Conservation (phyloP, 2,113 vertebrate species). For the Myiozetetes cayanensis region DNA sequence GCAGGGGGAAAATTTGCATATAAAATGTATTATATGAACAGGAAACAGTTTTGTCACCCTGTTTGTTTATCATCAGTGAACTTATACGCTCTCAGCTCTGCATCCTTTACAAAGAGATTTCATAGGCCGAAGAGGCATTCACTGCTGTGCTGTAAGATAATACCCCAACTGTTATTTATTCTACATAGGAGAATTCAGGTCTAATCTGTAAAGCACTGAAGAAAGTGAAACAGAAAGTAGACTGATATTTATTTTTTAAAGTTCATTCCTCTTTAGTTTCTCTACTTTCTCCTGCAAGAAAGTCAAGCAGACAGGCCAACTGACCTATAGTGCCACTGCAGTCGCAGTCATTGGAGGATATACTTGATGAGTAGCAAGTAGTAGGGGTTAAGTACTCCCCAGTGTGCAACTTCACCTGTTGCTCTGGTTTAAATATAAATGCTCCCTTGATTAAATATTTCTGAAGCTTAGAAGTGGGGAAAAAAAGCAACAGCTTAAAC, state of each 20-base stretch:
- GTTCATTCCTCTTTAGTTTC: background rate
- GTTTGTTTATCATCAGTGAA: background rate
- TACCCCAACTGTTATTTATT: background rate
- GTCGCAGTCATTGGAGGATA: fast-evolving
- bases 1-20: background rate
- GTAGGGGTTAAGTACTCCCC: background rate
- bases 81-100: background rate
- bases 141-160: background rate
- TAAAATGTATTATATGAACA: background rate
- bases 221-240: background rate
- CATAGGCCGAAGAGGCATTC: background rate
- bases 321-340: background rate
- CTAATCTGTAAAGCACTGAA: background rate
- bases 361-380: background rate
- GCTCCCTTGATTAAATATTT: constrained; percentile 13
- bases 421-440: background rate
- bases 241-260: background rate
- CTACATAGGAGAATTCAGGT: background rate
- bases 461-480: background rate
- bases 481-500: background rate
- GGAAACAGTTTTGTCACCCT: background rate
- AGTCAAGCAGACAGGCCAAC: background rate
- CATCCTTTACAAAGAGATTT: background rate
- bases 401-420: background rate
- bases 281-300: background rate